These are phyloP conservation scores for Alsophila aescularia DNA, from an alignment of 2,888 invertebrate genomes.

Conservation along the genomic window DNA sequence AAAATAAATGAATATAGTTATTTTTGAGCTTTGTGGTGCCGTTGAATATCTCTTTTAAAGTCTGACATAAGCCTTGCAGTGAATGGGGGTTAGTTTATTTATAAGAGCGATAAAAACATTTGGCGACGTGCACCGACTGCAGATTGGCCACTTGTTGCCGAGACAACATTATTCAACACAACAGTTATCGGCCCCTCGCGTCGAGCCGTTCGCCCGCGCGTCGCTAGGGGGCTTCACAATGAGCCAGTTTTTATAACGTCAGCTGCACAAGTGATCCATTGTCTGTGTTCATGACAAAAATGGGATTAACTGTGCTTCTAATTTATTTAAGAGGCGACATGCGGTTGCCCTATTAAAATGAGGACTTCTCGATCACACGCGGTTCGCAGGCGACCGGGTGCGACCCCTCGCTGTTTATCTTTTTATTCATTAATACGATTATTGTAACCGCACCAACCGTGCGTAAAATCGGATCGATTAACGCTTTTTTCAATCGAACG, in stretches of 20 bases:
- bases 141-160: constrained; percentile 38
- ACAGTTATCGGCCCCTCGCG: constrained; percentile 14
- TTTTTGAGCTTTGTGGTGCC: background rate
- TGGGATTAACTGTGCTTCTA: constrained; percentile 60
- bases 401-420: constrained; percentile 57
- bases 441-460: constrained; percentile 61
- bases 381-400: constrained; percentile 35
- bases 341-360: constrained; percentile 37
- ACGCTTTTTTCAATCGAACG: constrained; percentile 60
- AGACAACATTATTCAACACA: constrained; percentile 33
- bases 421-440: constrained; percentile 75
- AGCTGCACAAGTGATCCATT: constrained; percentile 77
- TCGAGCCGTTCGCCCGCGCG: constrained; percentile 1
- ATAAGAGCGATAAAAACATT: constrained; percentile 32
- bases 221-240: constrained; percentile 37
- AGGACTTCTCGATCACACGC: constrained; percentile 47
- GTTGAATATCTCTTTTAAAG: background rate
- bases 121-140: constrained; percentile 31
- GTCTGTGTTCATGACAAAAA: constrained; percentile 56
- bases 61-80: background rate
- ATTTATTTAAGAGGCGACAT: constrained; percentile 48
- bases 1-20: background rate
- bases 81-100: constrained; percentile 27
- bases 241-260: constrained; percentile 65
- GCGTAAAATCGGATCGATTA: constrained; percentile 77